These are phyloP conservation scores for Aphodius granarius DNA, from an alignment of 2,888 invertebrate species.

Conservation along the genomic window DNA sequence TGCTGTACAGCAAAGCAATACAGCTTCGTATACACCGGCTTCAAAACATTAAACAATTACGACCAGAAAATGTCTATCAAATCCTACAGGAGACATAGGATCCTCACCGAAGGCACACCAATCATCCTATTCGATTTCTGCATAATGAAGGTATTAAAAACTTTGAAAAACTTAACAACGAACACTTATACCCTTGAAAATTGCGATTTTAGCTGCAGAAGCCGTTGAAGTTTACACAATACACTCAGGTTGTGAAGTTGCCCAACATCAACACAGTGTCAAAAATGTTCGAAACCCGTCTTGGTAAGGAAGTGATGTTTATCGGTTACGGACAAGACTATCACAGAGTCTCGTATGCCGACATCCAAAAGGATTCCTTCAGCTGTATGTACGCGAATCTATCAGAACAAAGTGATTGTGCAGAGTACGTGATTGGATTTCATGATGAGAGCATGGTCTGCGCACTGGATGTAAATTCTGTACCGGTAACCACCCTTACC, in stretches of 20 bases:
- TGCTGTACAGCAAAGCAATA: background rate
- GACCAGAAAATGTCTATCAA: background rate
- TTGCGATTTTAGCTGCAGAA: too few relatives aligned
- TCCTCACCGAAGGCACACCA: background rate
- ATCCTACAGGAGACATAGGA: background rate
- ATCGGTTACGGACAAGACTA: background rate
- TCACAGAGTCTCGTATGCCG: background rate
- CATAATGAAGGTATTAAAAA: background rate
- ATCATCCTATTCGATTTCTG: background rate
- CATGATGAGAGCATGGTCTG: background rate
- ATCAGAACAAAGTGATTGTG: background rate
- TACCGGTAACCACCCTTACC: background rate
- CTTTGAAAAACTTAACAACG: too few relatives aligned
- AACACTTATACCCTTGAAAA: too few relatives aligned
- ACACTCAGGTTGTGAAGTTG: too few relatives aligned
- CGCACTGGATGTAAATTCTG: background rate
- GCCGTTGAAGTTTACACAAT: too few relatives aligned
- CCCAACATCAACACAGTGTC: too few relatives aligned
- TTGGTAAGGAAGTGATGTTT: background rate
- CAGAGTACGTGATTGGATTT: background rate
- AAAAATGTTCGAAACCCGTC: background rate
- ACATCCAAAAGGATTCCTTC: background rate
- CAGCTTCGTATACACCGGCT: background rate
- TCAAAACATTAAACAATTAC: background rate
- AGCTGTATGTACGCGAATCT: background rate